Evolutionary conservation across 1,140 invertebrate species (phyloP), one percentile per base, ranked within the genome.

Genomic region (Drosophila lini): DNA sequence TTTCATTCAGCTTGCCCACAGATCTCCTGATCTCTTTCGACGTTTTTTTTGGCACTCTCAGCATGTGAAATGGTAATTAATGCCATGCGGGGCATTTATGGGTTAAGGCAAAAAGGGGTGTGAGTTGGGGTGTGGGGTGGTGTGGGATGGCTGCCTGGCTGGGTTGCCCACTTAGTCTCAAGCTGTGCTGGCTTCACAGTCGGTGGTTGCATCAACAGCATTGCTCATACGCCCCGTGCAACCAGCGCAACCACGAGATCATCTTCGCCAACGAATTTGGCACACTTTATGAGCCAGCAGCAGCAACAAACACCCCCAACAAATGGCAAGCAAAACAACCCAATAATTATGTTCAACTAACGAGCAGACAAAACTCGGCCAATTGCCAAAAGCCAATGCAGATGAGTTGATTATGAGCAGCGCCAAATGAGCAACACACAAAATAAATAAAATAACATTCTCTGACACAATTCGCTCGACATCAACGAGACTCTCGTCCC

Each of bases 21-120:
- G 50, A 53, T 45, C 53, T 58, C 16, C 15, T 59, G 25, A 50
- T 60, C 50, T 53, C 15, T 32, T 32, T 53, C 6, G 10, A 32
- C 25, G 25, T 44, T 22, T 22, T 59, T 85, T 86, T 86, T 82
- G 86, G 82, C 82, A 81, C 79, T 81, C 86, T 61, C 82, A 90
- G 86, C 86, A 86, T 86, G 86, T 53, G 81, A 88, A 86, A 83
- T 74, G 73, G 73, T 75, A 88, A 88, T 88, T 88, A 88, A 83
- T 74, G 70, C 78, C 77, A 74, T 55, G 65, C 80, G 60, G 67
- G 71, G 80, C 76, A 65, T 83, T 88, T 73, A 88, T 86, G 82
- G 82, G 82, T 86, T 86, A 86, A 86, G 63, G 48, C 48, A 32
- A 13, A 31, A 40, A n/a, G 31, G 52, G 42, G 70, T 44, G 31